These are phyloP conservation scores for Meloidogyne hapla DNA, from an alignment of 1,140 invertebrate species.

Conservation along the genomic window DNA sequence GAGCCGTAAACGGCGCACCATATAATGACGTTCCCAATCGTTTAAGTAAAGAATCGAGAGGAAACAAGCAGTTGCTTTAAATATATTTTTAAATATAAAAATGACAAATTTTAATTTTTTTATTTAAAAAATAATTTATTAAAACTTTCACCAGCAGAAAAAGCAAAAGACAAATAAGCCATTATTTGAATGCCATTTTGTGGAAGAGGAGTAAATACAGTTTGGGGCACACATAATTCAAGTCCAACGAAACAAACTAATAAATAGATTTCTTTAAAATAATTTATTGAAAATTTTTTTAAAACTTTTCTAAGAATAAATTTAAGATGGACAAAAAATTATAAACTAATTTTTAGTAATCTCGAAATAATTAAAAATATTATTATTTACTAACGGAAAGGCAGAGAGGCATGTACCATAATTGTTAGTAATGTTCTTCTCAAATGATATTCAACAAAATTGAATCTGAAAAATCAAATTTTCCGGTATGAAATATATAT, in stretches of 20 bases:
- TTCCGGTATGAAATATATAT: too few species aligned
- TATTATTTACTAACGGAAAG: slow-evolving; percentile 31
- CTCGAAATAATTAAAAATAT: slow-evolving; percentile 16
- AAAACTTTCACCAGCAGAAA: slow-evolving; percentile 24
- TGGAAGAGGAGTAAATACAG: slow-evolving; percentile 29
- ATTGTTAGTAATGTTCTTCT: slow-evolving; percentile 32
- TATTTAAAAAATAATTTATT: slow-evolving; percentile 7
- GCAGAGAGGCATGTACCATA: slow-evolving; percentile 33
- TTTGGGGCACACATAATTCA: slow-evolving; percentile 31
- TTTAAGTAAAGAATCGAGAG: slow-evolving; percentile 4
- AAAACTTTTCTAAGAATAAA: too few species aligned
- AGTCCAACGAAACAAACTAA: slow-evolving; percentile 40
- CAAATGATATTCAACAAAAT: slow-evolving; percentile 40
- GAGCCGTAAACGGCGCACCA: not conserved
- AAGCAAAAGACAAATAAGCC: slow-evolving; percentile 29
- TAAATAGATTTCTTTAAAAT: slow-evolving; percentile 24
- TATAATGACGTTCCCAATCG: slow-evolving; percentile 23
- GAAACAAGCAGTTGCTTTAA: slow-evolving; percentile 16
- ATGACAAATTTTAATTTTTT: not conserved
- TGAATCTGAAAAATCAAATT: slow-evolving; percentile 18
- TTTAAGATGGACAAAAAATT: too few species aligned
- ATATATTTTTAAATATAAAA: not conserved
- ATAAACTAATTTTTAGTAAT: not conserved
- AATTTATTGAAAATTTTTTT: too few species aligned
- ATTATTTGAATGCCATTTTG: slow-evolving; percentile 30